phyloP scores from a whole-genome alignment of 2,888 invertebrate genomes.

The Drosophila leonis region DNA sequence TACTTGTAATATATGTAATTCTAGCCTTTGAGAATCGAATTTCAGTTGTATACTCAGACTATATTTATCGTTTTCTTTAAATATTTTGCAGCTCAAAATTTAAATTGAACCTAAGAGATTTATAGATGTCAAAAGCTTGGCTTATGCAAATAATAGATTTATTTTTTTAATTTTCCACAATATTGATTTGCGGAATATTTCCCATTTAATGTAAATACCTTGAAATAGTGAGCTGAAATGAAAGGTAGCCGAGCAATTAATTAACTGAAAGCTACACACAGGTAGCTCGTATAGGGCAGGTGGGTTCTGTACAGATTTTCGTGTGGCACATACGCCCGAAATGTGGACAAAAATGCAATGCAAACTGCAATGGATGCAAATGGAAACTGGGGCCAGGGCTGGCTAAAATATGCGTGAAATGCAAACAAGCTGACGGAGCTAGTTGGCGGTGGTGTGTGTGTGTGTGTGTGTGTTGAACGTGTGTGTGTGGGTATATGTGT shows the following conservation, averaged over 20 bases:
- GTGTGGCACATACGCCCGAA: slow-evolving; percentile 44
- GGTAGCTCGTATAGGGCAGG: not conserved
- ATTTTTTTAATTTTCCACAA: not conserved
- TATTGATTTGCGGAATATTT: slow-evolving; percentile 6
- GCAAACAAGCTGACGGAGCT: slow-evolving; percentile 56
- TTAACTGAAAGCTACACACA: slow-evolving; percentile 21
- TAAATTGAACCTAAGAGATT: not conserved
- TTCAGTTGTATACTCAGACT: not conserved
- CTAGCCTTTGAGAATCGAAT: not conserved
- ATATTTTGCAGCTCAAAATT: not conserved
- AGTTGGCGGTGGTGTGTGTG: slow-evolving; percentile 14
- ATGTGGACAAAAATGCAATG: slow-evolving; percentile 62
- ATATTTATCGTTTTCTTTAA: not conserved
- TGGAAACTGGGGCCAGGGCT: slow-evolving; percentile 20
- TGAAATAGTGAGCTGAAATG: not conserved
- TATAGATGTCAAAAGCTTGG: not conserved
- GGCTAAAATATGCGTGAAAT: slow-evolving; percentile 68
- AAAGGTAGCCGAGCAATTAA: slow-evolving; percentile 22
- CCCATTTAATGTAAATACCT: slow-evolving; percentile 1
- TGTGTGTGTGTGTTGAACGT: not conserved
- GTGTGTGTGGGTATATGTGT: slow-evolving; percentile 2
- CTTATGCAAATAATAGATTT: not conserved
- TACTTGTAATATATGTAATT: not conserved
- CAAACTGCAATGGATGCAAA: slow-evolving; percentile 29
- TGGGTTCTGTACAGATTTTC: not conserved